Evolutionary conservation across 2,113 vertebrate genomes (phyloP), one percentile per base, ranked within the genome.

Genomic region (Sapayoa aenigma): DNA sequence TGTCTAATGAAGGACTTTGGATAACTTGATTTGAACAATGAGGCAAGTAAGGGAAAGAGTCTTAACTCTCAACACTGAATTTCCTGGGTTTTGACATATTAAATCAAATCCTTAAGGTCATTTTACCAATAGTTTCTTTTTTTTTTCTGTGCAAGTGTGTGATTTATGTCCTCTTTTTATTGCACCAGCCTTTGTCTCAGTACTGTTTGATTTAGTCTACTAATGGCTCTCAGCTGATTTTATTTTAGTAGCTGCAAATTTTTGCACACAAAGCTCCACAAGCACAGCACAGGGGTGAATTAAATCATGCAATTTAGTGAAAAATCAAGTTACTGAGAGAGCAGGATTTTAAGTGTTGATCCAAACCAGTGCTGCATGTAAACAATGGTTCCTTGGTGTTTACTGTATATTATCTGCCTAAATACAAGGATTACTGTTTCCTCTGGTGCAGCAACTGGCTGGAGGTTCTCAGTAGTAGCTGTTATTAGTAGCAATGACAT

Each of bases 401-500:
- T 95, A 74, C 94, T 86, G 91, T 72, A 37, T 37, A 28, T 39
- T 60, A 94, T 94, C 84, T 95, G 50, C 94, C 90, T 24, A 93
- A 96, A 96, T 77, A 87, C 86, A 74, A 93, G 82, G 79, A 95
- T 97, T 94, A 55, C 13, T 66, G 90, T 42, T 92, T 94, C 78
- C 97, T 92, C 66, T 33, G 87, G 60, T 58, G 65, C 53, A 89
- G 87, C 74, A 91, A 91, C 91, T 79, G 93, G 73, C 97, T 97
- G 97, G 96, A 95, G 96, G 96, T 83, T 98, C 97, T 98, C 97
- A 97, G 93, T 50, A 84, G 97, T 97, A 97, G 97, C 95, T 47
- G 82, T 86, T 89, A 85, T 97, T 97, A 97, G 98, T 95, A 96
- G 96, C 94, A 92, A 96, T 98, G 97, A 98, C 98, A 98, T 87